Evolutionary conservation across 2,888 invertebrate species (phyloP).

Genomic region (Exephanes ischioxanthus): DNA sequence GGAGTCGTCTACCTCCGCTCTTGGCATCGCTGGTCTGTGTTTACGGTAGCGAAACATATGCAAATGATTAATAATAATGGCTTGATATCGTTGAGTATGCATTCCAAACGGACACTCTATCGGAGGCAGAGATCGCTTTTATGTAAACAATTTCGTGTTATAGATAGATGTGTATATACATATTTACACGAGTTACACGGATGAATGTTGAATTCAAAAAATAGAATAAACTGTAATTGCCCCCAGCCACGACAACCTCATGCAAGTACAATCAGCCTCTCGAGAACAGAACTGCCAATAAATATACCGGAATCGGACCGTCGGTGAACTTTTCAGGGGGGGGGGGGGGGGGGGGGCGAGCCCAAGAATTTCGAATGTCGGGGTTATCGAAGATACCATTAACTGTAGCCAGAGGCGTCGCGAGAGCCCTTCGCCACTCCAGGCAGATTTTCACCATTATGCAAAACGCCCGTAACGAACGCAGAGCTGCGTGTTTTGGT

Average conservation of each 20-base stretch:
- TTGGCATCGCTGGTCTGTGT: slow-evolving; percentile 3
- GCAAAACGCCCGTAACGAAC: slow-evolving; percentile 76
- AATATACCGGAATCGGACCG: background rate
- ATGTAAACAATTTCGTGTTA: background rate
- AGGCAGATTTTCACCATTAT: slow-evolving; percentile 68
- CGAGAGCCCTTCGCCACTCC: slow-evolving; percentile 17
- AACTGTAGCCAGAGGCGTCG: background rate
- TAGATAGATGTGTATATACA: background rate
- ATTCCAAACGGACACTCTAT: slow-evolving; percentile 15
- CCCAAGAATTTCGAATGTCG: background rate
- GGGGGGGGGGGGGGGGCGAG: background rate
- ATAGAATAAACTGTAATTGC: slow-evolving; percentile 1
- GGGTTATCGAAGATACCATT: slow-evolving; percentile 18
- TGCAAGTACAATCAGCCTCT: slow-evolving; percentile 2
- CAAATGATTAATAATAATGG: slow-evolving; percentile 51
- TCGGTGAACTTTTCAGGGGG: background rate
- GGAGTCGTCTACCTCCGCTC: background rate
- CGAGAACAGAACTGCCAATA: background rate
- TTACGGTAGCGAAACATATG: slow-evolving; percentile 46
- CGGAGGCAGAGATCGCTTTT: background rate
- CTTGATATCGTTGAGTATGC: slow-evolving; percentile 30
- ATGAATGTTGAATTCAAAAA: background rate
- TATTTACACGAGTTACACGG: background rate
- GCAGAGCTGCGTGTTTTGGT: background rate
- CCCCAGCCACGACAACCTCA: background rate